Conservation (phyloP, 1,140 invertebrate genomes). For the Drosophila gunungcola region DNA sequence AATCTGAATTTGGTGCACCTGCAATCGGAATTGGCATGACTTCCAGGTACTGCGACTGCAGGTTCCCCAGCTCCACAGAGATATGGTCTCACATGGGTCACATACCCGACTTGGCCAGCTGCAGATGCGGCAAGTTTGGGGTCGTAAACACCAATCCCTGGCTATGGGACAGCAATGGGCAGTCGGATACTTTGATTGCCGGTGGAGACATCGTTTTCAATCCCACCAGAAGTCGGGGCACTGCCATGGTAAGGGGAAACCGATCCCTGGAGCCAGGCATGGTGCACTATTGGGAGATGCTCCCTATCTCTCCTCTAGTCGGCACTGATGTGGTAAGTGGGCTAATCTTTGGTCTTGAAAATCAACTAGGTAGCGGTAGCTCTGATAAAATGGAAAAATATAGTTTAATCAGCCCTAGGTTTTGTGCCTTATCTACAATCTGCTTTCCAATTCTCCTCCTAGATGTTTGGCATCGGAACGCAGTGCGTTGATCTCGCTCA, state of each 20-base stretch:
- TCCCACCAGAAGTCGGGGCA: slow-evolving; percentile 89
- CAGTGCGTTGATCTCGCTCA: slow-evolving; percentile 87
- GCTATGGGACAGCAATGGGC: slow-evolving; percentile 31
- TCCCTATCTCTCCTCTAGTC: slow-evolving; percentile 89
- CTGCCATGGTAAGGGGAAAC: slow-evolving; percentile 88
- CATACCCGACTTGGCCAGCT: slow-evolving; percentile 58
- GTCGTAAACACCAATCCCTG: slow-evolving; percentile 24
- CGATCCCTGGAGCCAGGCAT: slow-evolving; percentile 86
- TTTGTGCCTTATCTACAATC: background rate
- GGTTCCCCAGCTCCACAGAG: slow-evolving; percentile 53
- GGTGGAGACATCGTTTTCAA: slow-evolving; percentile 86
- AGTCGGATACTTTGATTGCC: slow-evolving; percentile 48
- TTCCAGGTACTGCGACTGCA: slow-evolving; percentile 62
- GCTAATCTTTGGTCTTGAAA: background rate
- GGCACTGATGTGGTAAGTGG: slow-evolving; percentile 91
- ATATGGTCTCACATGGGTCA: slow-evolving; percentile 43
- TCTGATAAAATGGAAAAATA: slow-evolving; percentile 26
- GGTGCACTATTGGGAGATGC: slow-evolving; percentile 93
- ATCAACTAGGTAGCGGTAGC: background rate
- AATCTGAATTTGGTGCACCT: background rate
- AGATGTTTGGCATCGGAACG: slow-evolving; percentile 93
- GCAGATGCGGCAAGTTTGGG: slow-evolving; percentile 58
- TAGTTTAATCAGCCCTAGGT: slow-evolving; percentile 17
- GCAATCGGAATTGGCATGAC: background rate
- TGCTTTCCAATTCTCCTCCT: slow-evolving; percentile 28